Evolutionary conservation across 2,113 vertebrate genomes (phyloP).

Genomic region (Limanda limanda): DNA sequence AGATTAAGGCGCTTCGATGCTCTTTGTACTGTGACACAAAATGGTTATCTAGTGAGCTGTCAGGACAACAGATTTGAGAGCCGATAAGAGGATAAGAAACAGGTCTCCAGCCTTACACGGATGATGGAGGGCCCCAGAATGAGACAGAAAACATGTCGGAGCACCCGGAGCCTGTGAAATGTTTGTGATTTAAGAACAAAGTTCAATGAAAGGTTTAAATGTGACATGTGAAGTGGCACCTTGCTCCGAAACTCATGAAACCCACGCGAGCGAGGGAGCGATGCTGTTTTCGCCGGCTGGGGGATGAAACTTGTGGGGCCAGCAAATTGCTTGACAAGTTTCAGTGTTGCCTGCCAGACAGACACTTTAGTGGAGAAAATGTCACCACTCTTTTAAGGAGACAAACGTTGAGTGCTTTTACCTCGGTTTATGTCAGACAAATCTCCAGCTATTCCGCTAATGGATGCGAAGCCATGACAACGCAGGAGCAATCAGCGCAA

Average conservation of each 20-base stretch:
- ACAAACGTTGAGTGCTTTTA: slow-evolving; percentile 74
- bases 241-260: slow-evolving; percentile 14
- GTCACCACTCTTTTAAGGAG: slow-evolving; percentile 66
- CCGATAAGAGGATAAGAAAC: slow-evolving; percentile 26
- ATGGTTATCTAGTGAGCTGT: slow-evolving; percentile 31
- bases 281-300: slow-evolving; percentile 26
- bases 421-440: slow-evolving; percentile 76
- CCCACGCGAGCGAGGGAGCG: slow-evolving; percentile 16
- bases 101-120: slow-evolving; percentile 31
- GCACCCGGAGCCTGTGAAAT: slow-evolving; percentile 22
- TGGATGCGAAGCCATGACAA: slow-evolving; percentile 79
- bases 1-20: slow-evolving; percentile 24
- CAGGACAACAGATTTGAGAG: slow-evolving; percentile 33
- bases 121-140: slow-evolving; percentile 8
- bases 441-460: slow-evolving; percentile 75
- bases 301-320: slow-evolving; percentile 52
- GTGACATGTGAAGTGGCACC: slow-evolving; percentile 37
- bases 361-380: slow-evolving; percentile 57
- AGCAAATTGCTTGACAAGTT: slow-evolving; percentile 66
- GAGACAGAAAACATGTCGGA: slow-evolving; percentile 12
- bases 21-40: slow-evolving; percentile 28
- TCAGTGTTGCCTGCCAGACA: slow-evolving; percentile 56
- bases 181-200: slow-evolving; percentile 31
- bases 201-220: slow-evolving; percentile 47
- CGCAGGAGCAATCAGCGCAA: slow-evolving; percentile 66